Evolutionary conservation across 2,113 vertebrate species (phyloP), one percentile per base, ranked within the genome.

Genomic region (Toxotes jaculatrix): DNA sequence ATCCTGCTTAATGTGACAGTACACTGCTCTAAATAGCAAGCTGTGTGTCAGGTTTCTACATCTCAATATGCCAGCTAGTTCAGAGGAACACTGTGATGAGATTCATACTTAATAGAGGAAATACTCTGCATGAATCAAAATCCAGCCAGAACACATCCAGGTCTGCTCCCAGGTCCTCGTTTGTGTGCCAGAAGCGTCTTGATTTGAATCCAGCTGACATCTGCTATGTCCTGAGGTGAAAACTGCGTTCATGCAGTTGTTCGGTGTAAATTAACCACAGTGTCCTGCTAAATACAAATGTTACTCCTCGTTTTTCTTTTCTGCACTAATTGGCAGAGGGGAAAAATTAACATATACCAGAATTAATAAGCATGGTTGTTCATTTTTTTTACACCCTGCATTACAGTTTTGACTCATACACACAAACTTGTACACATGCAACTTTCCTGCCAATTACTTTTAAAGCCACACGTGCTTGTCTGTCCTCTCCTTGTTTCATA

Each of bases 121-220:
- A 76, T 9, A 4, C 7, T 27, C 34, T 23, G n/a, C 45, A 4
- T 34, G 76, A 19, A 38, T 63, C 1, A 42, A 6, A 36, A 43
- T 56, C 36, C 19, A 32, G 16, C 7, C 47, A 36, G 19, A 31
- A 42, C 14, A 0, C 43, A 59, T 47, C 34, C 2, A 76, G 45
- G 10, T 69, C 57, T 7, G 4, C 53, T 66, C 42, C 34, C 72
- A 57, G 71, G 34, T 62, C 65, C 56, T 74, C 0, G 3, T 45
- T 1, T 49, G 40, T 55, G 42, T 68, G 47, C 82, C 67, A 27
- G 34, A 45, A 60, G 12, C 0, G 36, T 45, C 43, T 77, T 66
- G 34, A 72, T 68, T 61, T 69, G 51, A 82, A 38, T 79, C 74
- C 68, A 72, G 51, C 62, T 64, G 64, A 84, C 81, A 79, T 88